Base-by-base conservation (phyloP, 1,140 invertebrate species). In the Whitmania pigra region DNA sequence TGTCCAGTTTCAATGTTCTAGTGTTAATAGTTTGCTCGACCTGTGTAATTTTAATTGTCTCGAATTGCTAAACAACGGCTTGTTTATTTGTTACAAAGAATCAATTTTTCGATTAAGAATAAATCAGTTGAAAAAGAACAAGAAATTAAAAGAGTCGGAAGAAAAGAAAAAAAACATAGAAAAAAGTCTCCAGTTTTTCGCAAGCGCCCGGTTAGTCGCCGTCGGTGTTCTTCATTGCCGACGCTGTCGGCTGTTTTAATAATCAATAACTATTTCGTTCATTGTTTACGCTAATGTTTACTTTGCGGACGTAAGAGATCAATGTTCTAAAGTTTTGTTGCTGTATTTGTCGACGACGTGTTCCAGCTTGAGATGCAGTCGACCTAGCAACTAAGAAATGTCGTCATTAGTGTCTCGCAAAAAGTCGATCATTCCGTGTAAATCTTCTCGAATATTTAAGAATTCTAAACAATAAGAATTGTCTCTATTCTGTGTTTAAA, bases 141-240 rank as follows among this genome's bases (percentile, higher is more conserved):
- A 74, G 84, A 83, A 78, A 86, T 86, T 74, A 94, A 94, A 83
- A 91, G 89, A 78, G 92, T 97, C 80, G 93, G 96, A 83, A 89
- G 93, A 81, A 92, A 96, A 83, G 90, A 94, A 78, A 85, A 86
- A 77, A 78, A 83, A 71, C 84, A 85, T 73, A 83, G 84, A 75
- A 96, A 97, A 83, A 92, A 94, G 79, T 93, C 93, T 82, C 89
- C 93, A 95, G 83, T 93, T 96, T 85, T 86, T 99, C 79, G 90
- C 93, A 66, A 96, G 95, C 85, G 93, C 97, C 73, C 87, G 82
- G 83, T 83, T 36, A 36, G 31, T 36, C 2, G 31, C 31, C 31
- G 31, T n/a, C 31, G 6, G 2, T 36, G 31, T 36, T 36, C 31
- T n/a, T 36, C 31, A 36, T 36, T 36, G 31, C n/a, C n/a, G n/a